phyloP scores from a whole-genome alignment of 2,113 vertebrate species.

The Calyptomena viridis region DNA sequence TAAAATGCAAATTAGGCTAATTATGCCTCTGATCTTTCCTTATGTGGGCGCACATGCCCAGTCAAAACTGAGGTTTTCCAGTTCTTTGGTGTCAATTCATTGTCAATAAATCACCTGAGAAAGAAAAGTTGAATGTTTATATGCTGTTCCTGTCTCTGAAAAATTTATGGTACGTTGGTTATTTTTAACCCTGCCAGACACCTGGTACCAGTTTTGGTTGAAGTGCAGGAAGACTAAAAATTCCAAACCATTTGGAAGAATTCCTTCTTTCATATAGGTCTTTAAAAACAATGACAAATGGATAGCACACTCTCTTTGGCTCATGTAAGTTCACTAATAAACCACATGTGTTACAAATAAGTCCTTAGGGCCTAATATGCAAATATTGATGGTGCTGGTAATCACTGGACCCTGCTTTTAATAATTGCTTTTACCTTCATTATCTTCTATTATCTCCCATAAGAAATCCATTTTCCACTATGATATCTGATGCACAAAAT shows the following conservation, averaged over 20 bases:
- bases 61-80: background rate
- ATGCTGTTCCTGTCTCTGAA: background rate
- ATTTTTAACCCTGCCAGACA: background rate
- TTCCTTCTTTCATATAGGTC: background rate
- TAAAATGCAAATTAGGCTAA: background rate
- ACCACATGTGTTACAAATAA: slow-evolving; percentile 43
- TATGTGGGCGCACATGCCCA: background rate
- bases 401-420: slow-evolving; percentile 60
- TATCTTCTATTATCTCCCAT: slow-evolving; percentile 60
- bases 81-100: background rate
- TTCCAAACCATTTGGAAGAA: background rate
- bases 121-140: background rate
- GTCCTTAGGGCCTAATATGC: slow-evolving; percentile 55
- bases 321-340: slow-evolving; percentile 54
- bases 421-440: slow-evolving; percentile 70
- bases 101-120: background rate
- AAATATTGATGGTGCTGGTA: slow-evolving; percentile 69
- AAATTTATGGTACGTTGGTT: background rate
- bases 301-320: slow-evolving; percentile 22
- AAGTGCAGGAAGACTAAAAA: slow-evolving; percentile 3
- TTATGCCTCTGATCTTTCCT: background rate
- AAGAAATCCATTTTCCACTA: slow-evolving; percentile 61
- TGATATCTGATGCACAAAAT: slow-evolving; percentile 32
- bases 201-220: background rate
- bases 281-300: slow-evolving; percentile 39